phyloP scores from a whole-genome alignment of 35 echinoderm and acorn worm species.

The Chiridota heheva region DNA sequence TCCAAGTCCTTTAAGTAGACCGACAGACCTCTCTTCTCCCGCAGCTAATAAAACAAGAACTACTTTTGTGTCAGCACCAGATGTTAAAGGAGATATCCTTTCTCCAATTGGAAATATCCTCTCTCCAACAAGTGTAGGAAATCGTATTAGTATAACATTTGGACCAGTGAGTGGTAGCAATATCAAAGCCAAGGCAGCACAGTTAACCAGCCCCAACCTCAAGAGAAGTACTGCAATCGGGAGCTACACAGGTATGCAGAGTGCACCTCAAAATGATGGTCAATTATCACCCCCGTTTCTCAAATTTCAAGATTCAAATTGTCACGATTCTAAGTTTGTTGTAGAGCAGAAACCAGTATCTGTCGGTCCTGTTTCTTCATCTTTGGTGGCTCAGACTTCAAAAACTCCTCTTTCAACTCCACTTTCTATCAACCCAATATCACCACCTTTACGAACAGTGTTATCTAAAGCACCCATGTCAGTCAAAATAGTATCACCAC shows the following conservation, averaged over 20 bases:
- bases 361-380: too few relatives aligned
- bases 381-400: background rate
- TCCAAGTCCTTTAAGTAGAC: slow-evolving; percentile 15
- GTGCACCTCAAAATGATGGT: too few relatives aligned
- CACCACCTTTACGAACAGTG: slow-evolving; percentile 21
- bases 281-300: too few relatives aligned
- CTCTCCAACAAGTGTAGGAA: too few relatives aligned
- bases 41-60: background rate
- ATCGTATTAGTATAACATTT: too few relatives aligned
- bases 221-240: slow-evolving; percentile 20
- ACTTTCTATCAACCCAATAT: slow-evolving; percentile 1
- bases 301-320: too few relatives aligned
- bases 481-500: slow-evolving; percentile 13
- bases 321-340: too few relatives aligned
- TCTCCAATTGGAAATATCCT: too few relatives aligned
- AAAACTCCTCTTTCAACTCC: background rate
- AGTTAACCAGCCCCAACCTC: slow-evolving; percentile 48
- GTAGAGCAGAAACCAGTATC: too few relatives aligned
- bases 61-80: too few relatives aligned
- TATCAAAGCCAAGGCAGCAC: slow-evolving; percentile 59
- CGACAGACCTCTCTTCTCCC: slow-evolving; percentile 33
- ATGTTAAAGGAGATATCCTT: too few relatives aligned
- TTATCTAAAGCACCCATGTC: slow-evolving; percentile 29
- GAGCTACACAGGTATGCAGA: background rate
- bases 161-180: slow-evolving; percentile 55